Conservation (phyloP, 2,113 vertebrate genomes). For the Pelodiscus sinensis region DNA sequence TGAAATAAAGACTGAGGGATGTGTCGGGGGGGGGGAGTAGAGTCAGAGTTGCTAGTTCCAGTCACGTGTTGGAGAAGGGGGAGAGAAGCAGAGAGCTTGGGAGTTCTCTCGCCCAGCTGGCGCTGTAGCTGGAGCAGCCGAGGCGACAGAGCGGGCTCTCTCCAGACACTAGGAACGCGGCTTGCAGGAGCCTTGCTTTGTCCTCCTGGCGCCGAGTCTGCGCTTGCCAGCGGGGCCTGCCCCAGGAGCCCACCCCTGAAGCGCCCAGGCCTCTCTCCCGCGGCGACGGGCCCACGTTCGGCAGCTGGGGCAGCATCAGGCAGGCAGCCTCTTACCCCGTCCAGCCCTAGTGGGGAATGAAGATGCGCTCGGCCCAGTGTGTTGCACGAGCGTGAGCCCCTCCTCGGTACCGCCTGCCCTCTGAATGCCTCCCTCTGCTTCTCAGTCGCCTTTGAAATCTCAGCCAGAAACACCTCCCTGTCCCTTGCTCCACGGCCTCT, state of each 20-base stretch:
- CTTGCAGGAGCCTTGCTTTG: neutral
- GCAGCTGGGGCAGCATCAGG: neutral
- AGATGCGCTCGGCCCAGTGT: neutral
- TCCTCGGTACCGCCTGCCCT: neutral
- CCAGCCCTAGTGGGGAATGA: neutral
- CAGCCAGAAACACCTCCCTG: neutral
- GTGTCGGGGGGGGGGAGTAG: neutral
- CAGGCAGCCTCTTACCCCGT: neutral
- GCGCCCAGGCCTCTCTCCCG: too few relatives aligned
- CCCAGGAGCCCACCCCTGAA: neutral
- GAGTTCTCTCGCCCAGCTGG: too few relatives aligned
- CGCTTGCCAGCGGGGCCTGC: neutral
- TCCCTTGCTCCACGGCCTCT: neutral
- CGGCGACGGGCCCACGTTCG: neutral
- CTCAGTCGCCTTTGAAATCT: neutral
- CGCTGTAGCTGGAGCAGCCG: neutral
- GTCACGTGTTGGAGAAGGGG: accelerated
- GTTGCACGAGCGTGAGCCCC: neutral
- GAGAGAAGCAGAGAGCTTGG: too few relatives aligned
- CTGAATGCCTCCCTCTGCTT: neutral
- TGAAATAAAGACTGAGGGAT: neutral
- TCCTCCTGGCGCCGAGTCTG: neutral
- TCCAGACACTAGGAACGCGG: neutral
- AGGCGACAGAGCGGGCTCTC: neutral
- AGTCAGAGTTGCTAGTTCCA: accelerated